Base-by-base conservation (phyloP, 2,888 invertebrate genomes). In the Leucoptera coffeella region DNA sequence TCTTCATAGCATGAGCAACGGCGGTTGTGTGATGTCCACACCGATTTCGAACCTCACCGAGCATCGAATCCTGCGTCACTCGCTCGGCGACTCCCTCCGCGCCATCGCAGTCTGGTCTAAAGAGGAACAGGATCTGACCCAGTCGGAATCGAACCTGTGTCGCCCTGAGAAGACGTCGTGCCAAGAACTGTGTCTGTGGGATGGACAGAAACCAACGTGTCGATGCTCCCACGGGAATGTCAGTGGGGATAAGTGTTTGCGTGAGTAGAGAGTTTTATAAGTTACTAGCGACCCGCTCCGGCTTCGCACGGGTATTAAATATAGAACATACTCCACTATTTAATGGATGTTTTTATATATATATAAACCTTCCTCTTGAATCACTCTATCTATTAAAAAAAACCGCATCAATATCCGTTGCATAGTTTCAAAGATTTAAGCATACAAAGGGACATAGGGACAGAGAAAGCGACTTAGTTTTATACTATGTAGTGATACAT, bases 191-290 rank as follows among this genome's bases (percentile, higher is more conserved):
- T 92, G 92, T 46, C 72, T 92, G 29, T 82, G 61, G 47, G 78
- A 79, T 45, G 86, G 85, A 8, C 73, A 65, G 5, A 62, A 58
- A 36, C 73, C 78, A 15, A 74, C 80, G 31, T 91, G 90, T 57
- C 82, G 80, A 19, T 93, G 93, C 47, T 82, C 90, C 20, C 88
- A 90, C 61, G 90, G 90, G 3, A 76, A 77, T 37, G 72, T 88
- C 4, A n/a, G n/a, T n/a, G 75, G 75, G 0, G 73, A 72, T 36
- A 60, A 67, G 26, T 92, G 92, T 58, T 75, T 43, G 19, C 60
- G 69, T 69, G 17, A 40, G 73, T 71, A 41, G 26, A n/a, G n/a
- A n/a, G n/a, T n/a, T n/a, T n/a, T n/a, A n/a, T n/a, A n/a, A n/a
- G n/a, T n/a, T n/a, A n/a, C n/a, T n/a, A n/a, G n/a, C n/a, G n/a